Percentiles rank a stretch among this genome's conserved stretches.
phyloP scores from a whole-genome alignment of 2,888 invertebrate species.

The Kryphioiulus occultus region DNA sequence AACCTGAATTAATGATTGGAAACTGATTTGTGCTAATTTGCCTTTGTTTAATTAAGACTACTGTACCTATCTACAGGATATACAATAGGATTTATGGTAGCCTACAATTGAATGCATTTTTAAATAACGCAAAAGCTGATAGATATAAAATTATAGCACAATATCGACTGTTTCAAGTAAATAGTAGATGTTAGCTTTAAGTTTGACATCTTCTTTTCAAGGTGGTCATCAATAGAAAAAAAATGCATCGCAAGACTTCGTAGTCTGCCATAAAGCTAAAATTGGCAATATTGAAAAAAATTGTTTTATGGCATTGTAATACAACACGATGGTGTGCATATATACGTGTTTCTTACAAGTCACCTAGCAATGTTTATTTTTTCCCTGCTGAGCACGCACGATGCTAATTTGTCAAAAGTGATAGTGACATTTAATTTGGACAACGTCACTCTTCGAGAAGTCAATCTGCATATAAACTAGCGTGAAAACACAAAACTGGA shows the following conservation, averaged over 20 bases:
- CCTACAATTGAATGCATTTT: too few species aligned
- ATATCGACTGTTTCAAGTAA: background rate
- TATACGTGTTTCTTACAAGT: background rate
- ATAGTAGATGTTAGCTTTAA: background rate
- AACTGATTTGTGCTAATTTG: background rate
- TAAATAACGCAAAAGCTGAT: too few species aligned
- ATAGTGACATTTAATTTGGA: conserved; percentile 46
- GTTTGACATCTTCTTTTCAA: background rate
- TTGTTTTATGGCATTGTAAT: background rate
- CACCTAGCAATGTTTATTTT: background rate
- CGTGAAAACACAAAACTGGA: conserved; percentile 1
- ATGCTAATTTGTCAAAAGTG: conserved; percentile 43
- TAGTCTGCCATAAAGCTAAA: background rate
- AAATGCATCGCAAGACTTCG: background rate
- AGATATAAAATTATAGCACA: too few species aligned
- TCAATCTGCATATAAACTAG: conserved; percentile 31
- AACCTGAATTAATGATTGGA: background rate
- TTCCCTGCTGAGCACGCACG: background rate
- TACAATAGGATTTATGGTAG: too few species aligned
- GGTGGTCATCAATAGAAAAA: background rate
- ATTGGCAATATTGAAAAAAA: background rate
- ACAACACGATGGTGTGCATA: background rate
- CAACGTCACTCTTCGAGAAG: conserved; percentile 14
- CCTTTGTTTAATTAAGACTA: too few species aligned
- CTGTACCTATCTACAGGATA: too few species aligned